Evolutionary conservation across 2,888 invertebrate genomes (phyloP).

Genomic region (Volucella inflata): DNA sequence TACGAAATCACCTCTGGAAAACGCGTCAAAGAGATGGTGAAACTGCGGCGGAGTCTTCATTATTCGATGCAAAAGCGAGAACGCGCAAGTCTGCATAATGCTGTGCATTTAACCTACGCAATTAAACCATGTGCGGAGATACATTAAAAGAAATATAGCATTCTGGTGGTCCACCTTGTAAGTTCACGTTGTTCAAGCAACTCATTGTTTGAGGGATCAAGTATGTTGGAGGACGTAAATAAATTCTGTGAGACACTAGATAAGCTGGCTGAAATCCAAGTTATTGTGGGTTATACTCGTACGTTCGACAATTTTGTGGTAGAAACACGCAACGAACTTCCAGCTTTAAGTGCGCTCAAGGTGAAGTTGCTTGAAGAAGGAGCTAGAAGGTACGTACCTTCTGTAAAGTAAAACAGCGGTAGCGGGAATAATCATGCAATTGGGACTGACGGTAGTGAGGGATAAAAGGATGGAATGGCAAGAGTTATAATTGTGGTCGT

Average conservation of each 20-base stretch:
- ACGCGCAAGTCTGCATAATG: slow-evolving; percentile 65
- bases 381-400: too few relatives aligned
- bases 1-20: slow-evolving; percentile 2
- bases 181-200: slow-evolving; percentile 60
- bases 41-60: not conserved
- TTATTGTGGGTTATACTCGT: slow-evolving; percentile 36
- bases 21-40: slow-evolving; percentile 2
- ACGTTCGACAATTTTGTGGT: slow-evolving; percentile 71
- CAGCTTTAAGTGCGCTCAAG: too few relatives aligned
- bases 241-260: slow-evolving; percentile 54
- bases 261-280: slow-evolving; percentile 49
- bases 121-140: slow-evolving; percentile 47
- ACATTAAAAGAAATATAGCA: slow-evolving; percentile 55
- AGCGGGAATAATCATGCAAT: too few relatives aligned
- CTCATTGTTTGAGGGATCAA: slow-evolving; percentile 42
- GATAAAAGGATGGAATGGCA: too few relatives aligned
- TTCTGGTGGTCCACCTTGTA: slow-evolving; percentile 65
- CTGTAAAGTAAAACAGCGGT: too few relatives aligned
- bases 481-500: too few relatives aligned
- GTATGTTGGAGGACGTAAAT: slow-evolving; percentile 60
- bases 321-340: too few relatives aligned
- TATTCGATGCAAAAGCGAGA: slow-evolving; percentile 64
- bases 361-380: slow-evolving; percentile 58
- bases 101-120: slow-evolving; percentile 61
- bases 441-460: too few relatives aligned